Evolutionary conservation across 37 sponge, comb jelly and placozoan genomes (phyloP).

Genomic region (Dysidea cf. avara): DNA sequence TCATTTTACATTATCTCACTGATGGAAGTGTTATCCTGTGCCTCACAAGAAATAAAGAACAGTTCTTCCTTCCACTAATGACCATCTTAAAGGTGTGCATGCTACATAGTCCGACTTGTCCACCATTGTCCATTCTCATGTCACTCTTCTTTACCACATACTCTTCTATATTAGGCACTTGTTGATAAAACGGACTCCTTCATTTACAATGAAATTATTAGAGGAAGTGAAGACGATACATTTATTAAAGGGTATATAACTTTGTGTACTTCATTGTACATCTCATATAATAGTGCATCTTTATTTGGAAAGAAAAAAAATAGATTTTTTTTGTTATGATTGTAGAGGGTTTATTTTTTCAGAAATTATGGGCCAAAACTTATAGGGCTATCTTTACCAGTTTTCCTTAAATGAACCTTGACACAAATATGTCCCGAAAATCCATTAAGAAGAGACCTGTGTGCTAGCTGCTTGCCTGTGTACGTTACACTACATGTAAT

Average conservation of each 20-base stretch:
- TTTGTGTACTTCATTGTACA: not conserved
- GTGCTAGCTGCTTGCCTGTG: too few relatives aligned
- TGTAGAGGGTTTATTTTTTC: too few relatives aligned
- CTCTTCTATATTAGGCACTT: too few relatives aligned
- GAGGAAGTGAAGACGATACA: slow-evolving; percentile 54
- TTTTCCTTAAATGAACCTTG: too few relatives aligned
- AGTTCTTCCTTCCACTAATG: slow-evolving; percentile 82
- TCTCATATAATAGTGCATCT: not conserved
- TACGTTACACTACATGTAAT: too few relatives aligned
- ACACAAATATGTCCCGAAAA: too few relatives aligned
- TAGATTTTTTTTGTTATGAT: not conserved
- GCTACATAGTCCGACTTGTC: not conserved
- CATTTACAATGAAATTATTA: slow-evolving; percentile 73
- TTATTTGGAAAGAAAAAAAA: not conserved
- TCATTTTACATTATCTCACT: slow-evolving; percentile 88
- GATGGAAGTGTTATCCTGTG: slow-evolving; percentile 83
- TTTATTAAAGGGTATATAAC: slow-evolving; percentile 71
- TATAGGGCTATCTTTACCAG: too few relatives aligned
- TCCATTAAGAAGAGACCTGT: too few relatives aligned
- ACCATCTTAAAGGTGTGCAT: slow-evolving; percentile 79
- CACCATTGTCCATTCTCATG: not conserved
- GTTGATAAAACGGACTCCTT: slow-evolving; percentile 60
- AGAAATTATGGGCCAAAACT: too few relatives aligned
- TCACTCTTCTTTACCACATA: not conserved
- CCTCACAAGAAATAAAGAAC: slow-evolving; percentile 77